Base-by-base conservation (phyloP, 1,140 invertebrate species). In the Ceratina japonica region DNA sequence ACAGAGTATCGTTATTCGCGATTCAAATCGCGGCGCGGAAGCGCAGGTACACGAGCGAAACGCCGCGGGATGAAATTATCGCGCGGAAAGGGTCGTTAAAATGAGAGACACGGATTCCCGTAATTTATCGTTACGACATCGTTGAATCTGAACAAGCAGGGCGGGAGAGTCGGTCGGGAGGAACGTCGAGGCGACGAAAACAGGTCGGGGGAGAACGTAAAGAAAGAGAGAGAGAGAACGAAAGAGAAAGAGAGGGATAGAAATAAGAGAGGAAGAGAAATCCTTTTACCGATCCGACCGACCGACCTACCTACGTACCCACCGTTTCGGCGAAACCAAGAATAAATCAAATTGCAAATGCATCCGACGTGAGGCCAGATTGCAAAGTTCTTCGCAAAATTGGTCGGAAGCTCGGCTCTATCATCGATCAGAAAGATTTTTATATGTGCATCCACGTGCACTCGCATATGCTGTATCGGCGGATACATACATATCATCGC, bases 341-440 rank as follows among this genome's bases (percentile, higher is more conserved):
- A 84, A 84, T 80, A 84, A 84, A 80, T 84, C 82, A 84, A 84
- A 80, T 84, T 54, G 78, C 65, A 84, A 84, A 84, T 84, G 77
- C 81, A 51, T 70, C 70, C 66, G 83, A 80, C 82, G 69, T 27
- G 51, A 24, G 56, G 72, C 20, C 82, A 81, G 71, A 85, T 85
- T 85, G 83, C 78, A 58, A 85, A 84, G 78, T 85, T 84, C 75
- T 81, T 52, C n/a, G 59, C 58, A 64, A 58, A 85, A 85, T 85
- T 85, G 78, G 49, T 63, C 56, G 44, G 68, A 69, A 81, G 62
- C 61, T 59, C 18, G 61, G 75, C 61, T 71, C 54, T 24, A 77
- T 74, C 64, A 64, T 84, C 69, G 78, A 78, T 72, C 68, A 63
- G 49, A 56, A 44, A 71, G 62, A 83, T 80, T 58, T 24, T 68